These are phyloP conservation scores for Pangasius macronema DNA, from an alignment of 2,797 vertebrate species.

Conservation along the genomic window DNA sequence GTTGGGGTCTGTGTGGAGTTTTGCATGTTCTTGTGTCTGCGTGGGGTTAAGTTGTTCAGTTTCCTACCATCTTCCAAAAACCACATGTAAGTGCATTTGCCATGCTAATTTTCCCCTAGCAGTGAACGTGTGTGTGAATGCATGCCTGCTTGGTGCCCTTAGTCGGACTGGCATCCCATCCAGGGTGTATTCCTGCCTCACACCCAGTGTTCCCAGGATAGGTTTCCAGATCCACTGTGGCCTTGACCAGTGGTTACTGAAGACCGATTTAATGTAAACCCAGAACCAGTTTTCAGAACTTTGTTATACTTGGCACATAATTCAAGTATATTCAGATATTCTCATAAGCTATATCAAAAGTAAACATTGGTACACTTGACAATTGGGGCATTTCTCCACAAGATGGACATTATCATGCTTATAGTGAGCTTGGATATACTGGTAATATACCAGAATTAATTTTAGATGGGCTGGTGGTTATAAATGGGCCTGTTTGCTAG, in stretches of 20 bases:
- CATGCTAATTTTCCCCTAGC: neutral
- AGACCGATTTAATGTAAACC: neutral
- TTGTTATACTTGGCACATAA: neutral
- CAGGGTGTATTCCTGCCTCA: neutral
- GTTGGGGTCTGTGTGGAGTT: neutral
- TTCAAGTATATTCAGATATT: neutral
- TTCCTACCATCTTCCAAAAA: neutral
- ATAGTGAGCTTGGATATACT: neutral
- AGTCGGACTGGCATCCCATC: no score
- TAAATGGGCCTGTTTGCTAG: neutral
- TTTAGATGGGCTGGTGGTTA: neutral
- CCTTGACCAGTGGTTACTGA: neutral
- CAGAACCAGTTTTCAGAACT: neutral
- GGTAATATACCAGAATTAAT: neutral
- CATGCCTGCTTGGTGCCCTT: neutral
- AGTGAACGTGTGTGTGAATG: neutral
- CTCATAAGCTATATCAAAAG: no score
- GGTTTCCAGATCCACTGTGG: no score
- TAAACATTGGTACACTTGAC: neutral
- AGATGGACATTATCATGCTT: neutral
- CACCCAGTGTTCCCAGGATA: neutral
- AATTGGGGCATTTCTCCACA: neutral
- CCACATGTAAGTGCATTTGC: neutral
- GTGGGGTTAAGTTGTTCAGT: neutral
- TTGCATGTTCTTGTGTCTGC: neutral